Percentiles rank a stretch among this genome's conserved stretches.
These are phyloP conservation scores for Sarcophaga subvicina DNA, from an alignment of 2,888 invertebrate genomes.

Conservation along the genomic window DNA sequence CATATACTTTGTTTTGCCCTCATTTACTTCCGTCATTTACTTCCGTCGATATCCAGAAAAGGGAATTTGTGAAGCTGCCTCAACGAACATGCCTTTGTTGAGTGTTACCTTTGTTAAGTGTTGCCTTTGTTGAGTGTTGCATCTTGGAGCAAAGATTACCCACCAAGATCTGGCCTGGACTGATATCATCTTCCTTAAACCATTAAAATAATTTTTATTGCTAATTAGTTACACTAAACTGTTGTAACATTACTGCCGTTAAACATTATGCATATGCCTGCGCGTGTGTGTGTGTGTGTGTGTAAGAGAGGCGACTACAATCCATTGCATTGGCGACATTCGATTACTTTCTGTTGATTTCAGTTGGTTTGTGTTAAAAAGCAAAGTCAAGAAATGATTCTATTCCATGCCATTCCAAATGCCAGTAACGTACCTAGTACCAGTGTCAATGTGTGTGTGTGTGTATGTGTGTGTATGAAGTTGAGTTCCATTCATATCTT, in stretches of 20 bases:
- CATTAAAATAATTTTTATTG: not conserved
- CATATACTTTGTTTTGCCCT: too few species aligned
- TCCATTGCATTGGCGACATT: conserved; percentile 78
- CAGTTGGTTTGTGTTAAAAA: conserved; percentile 64
- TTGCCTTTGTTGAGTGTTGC: too few species aligned
- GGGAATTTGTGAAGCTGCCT: too few species aligned
- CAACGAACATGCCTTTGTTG: too few species aligned
- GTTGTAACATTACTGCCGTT: not conserved
- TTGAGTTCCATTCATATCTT: conserved; percentile 75
- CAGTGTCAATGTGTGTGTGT: not conserved
- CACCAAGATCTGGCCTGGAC: too few species aligned
- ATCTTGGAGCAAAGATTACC: too few species aligned
- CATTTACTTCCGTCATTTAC: too few species aligned
- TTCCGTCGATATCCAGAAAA: too few species aligned
- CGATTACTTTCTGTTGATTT: conserved; percentile 76
- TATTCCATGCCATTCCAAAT: too few species aligned
- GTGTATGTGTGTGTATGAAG: conserved; percentile 32
- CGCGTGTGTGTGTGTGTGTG: conserved; percentile 37
- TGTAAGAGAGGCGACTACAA: conserved; percentile 63
- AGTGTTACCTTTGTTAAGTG: too few species aligned
- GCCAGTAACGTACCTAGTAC: too few species aligned
- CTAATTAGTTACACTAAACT: not conserved
- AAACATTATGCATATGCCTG: conserved; percentile 1
- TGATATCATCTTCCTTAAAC: too few species aligned
- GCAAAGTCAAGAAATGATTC: not conserved